Conservation (phyloP, 2,888 invertebrate genomes). For the Apamea anceps region DNA sequence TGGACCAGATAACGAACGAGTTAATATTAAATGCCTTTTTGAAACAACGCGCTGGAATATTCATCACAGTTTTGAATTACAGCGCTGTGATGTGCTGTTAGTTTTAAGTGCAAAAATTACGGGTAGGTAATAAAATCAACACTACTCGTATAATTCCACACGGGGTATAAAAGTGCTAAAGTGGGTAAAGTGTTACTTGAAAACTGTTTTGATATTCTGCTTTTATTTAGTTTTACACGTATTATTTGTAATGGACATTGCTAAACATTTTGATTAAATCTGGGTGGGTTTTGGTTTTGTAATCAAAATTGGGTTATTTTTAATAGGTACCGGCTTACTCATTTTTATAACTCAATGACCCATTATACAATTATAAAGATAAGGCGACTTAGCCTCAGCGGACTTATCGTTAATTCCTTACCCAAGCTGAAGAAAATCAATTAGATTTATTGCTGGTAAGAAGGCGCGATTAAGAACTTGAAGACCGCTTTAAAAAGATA, state of each 20-base stretch:
- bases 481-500: conserved; percentile 8
- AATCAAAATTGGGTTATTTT: neutral
- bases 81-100: conserved; percentile 48
- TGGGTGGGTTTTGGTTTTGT: too few relatives aligned
- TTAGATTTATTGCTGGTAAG: neutral
- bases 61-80: conserved; percentile 57
- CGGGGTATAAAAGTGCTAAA: neutral
- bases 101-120: conserved; percentile 29
- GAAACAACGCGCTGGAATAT: conserved; percentile 57
- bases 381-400: neutral
- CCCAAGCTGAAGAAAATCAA: neutral
- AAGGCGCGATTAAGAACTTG: neutral
- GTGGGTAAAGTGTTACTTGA: conserved; percentile 4
- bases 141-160: conserved; percentile 9
- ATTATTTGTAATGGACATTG: neutral
- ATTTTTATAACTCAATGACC: neutral
- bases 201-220: neutral
- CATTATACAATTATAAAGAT: neutral
- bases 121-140: conserved; percentile 21
- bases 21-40: conserved; percentile 63
- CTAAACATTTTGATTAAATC: neutral
- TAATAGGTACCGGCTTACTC: neutral
- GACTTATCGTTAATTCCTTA: neutral
- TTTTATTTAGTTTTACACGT: conserved; percentile 1
- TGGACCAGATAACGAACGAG: conserved; percentile 57